Percentiles rank a stretch among this genome's conserved stretches.
Evolutionary conservation across 2,888 invertebrate genomes (phyloP).

Genomic region (Odiellus spinosus): DNA sequence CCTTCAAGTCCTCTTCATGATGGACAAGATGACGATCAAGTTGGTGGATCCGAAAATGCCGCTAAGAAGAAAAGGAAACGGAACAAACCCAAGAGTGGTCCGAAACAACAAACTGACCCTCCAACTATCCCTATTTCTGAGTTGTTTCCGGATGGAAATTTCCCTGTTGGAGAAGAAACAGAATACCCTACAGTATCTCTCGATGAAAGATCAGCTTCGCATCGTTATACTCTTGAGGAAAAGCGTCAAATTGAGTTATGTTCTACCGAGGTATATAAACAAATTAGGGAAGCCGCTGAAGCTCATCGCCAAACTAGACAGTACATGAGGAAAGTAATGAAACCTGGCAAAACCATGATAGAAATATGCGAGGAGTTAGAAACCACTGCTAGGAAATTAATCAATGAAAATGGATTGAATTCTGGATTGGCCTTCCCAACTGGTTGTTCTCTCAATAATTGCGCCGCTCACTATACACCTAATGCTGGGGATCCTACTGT

Average conservation of each 20-base stretch:
- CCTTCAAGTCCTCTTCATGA: background rate
- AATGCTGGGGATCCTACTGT: constrained; percentile 95
- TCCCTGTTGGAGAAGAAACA: constrained; percentile 76
- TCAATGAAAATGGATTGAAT: constrained; percentile 84
- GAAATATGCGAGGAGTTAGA: constrained; percentile 95
- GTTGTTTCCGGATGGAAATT: constrained; percentile 63
- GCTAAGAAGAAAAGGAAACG: constrained; percentile 7
- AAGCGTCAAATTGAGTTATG: constrained; percentile 67
- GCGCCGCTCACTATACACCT: constrained; percentile 98
- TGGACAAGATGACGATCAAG: background rate
- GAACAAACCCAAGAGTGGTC: constrained; percentile 4
- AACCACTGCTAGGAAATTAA: constrained; percentile 71
- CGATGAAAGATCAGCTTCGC: constrained; percentile 51
- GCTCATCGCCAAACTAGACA: constrained; percentile 91
- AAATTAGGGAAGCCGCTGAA: constrained; percentile 89
- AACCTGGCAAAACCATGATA: constrained; percentile 98
- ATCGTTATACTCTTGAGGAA: constrained; percentile 68
- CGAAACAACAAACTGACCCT: constrained; percentile 54
- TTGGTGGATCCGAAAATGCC: background rate
- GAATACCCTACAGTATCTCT: constrained; percentile 46
- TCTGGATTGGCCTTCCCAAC: constrained; percentile 81
- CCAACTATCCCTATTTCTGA: constrained; percentile 74
- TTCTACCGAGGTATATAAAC: constrained; percentile 83
- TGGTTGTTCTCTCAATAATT: constrained; percentile 95
- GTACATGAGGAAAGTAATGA: constrained; percentile 82